Conservation (phyloP, 2,888 invertebrate species). For the Tupiocoris notatus region DNA sequence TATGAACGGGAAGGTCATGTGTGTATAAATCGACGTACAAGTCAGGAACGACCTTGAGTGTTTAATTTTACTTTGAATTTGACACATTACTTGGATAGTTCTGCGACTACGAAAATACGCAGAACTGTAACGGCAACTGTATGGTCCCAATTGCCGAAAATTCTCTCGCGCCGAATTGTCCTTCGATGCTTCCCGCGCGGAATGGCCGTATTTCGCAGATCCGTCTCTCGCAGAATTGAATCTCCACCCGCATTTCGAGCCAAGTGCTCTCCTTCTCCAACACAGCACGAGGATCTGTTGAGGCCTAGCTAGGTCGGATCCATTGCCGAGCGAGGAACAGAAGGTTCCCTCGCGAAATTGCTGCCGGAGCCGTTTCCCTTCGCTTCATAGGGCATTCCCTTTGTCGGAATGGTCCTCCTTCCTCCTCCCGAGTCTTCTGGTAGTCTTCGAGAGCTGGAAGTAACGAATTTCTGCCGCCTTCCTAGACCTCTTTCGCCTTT, state of each 20-base stretch:
- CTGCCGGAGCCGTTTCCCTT: conserved; percentile 18
- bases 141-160: too few relatives aligned
- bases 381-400: conserved; percentile 8
- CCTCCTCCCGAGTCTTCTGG: neutral
- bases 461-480: neutral
- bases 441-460: neutral
- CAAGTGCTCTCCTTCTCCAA: neutral
- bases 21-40: too few relatives aligned
- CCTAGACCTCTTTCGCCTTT: neutral
- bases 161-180: too few relatives aligned
- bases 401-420: neutral
- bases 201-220: neutral
- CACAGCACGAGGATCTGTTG: neutral
- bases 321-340: conserved; percentile 7
- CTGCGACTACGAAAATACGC: too few relatives aligned
- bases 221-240: neutral
- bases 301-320: conserved; percentile 11
- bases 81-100: too few relatives aligned
- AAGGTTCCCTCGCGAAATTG: conserved; percentile 14
- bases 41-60: too few relatives aligned
- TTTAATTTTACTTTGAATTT: too few relatives aligned
- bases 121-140: too few relatives aligned
- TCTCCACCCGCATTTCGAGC: neutral
- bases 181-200: too few relatives aligned
- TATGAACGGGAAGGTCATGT: too few relatives aligned